Conservation (phyloP, 2,888 invertebrate genomes). For the Mellilla xanthometata region DNA sequence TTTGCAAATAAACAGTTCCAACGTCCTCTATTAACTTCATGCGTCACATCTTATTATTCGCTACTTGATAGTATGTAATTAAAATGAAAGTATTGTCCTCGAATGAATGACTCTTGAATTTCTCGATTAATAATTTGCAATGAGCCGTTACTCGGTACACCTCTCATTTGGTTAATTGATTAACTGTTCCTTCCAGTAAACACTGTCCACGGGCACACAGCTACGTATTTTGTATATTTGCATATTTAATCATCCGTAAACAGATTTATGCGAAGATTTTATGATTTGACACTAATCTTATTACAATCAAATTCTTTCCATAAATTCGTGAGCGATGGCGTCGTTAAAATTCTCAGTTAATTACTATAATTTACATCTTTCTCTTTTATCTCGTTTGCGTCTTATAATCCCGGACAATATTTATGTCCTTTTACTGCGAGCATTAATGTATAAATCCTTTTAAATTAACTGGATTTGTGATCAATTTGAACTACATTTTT, state of each 20-base stretch:
- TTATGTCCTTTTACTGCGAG: slow-evolving; percentile 35
- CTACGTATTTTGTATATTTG: no score
- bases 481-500: slow-evolving; percentile 29
- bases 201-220: slow-evolving; percentile 38
- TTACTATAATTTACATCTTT: slow-evolving; percentile 35
- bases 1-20: no score
- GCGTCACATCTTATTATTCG: no score
- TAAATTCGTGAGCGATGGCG: slow-evolving; percentile 34
- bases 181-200: slow-evolving; percentile 50
- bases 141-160: slow-evolving; percentile 44
- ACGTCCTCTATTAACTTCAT: no score
- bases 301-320: slow-evolving; percentile 33
- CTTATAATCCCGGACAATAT: slow-evolving; percentile 31
- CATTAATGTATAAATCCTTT: slow-evolving; percentile 29
- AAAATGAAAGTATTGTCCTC: no score
- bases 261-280: slow-evolving; percentile 47
- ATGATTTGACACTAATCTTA: slow-evolving; percentile 45
- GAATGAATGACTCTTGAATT: slow-evolving; percentile 21
- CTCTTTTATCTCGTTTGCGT: slow-evolving; percentile 26
- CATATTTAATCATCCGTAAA: slow-evolving; percentile 49
- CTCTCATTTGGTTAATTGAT: slow-evolving; percentile 57
- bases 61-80: no score
- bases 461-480: slow-evolving; percentile 32
- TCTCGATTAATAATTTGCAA: slow-evolving; percentile 30
- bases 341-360: slow-evolving; percentile 30